A percentile compares a stretch with the other conserved stretches of the same genome.
Conservation (phyloP, 2,888 invertebrate genomes). For the Troides oblongomaculatus region DNA sequence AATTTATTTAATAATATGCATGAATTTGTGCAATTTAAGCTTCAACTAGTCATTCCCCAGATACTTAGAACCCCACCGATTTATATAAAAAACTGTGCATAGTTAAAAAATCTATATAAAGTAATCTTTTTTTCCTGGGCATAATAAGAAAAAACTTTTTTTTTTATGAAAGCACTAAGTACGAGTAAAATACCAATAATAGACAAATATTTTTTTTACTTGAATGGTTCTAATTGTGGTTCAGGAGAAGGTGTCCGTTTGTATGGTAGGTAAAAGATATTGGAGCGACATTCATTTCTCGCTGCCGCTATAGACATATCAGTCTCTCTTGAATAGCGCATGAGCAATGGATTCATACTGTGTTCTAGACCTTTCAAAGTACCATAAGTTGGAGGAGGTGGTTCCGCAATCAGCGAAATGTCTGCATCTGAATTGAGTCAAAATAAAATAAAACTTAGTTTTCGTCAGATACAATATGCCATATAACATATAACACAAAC, state of each 20-base stretch:
- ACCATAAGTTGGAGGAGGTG: conserved; percentile 86
- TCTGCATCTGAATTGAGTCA: conserved; percentile 55
- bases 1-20: no score
- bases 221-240: conserved; percentile 85
- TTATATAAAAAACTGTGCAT: no score
- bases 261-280: conserved; percentile 84
- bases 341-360: conserved; percentile 94
- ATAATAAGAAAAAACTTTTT: background rate
- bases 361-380: conserved; percentile 93
- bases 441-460: background rate
- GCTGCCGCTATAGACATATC: conserved; percentile 91
- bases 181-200: background rate
- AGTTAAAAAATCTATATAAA: background rate
- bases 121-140: background rate
- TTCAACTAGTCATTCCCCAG: no score
- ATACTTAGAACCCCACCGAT: no score
- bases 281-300: conserved; percentile 88
- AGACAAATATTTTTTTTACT: conserved; percentile 45
- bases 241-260: conserved; percentile 69
- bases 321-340: conserved; percentile 94
- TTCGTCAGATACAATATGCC: background rate
- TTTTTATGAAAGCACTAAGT: background rate
- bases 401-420: conserved; percentile 78
- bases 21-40: no score
- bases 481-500: conserved; percentile 4